A percentile compares a stretch with the other conserved stretches of the same genome.
These are phyloP conservation scores for Archips crataeganus DNA, from an alignment of 2,888 invertebrate species.

Conservation along the genomic window DNA sequence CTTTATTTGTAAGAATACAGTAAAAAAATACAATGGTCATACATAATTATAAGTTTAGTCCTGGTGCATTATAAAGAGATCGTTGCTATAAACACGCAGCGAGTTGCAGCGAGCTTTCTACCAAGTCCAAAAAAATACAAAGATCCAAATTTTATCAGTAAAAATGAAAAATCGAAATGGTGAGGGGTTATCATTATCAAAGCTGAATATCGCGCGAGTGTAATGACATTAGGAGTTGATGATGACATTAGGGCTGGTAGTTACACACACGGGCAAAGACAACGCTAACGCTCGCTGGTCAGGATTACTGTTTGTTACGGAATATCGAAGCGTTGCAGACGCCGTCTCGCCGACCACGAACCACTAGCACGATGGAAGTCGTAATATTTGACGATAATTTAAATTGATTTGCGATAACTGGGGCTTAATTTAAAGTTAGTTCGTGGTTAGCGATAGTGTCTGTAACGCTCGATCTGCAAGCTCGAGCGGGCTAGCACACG, in stretches of 20 bases:
- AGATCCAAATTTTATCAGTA: slow-evolving; percentile 16
- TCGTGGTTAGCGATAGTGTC: background rate
- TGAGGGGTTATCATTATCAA: slow-evolving; percentile 28
- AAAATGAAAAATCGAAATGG: background rate
- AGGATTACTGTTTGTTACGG: background rate
- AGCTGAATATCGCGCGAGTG: slow-evolving; percentile 14
- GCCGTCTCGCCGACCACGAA: background rate
- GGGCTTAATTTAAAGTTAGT: background rate
- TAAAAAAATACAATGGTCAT: no score
- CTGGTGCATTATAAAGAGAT: background rate
- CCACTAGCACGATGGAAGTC: background rate
- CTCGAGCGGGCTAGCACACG: background rate
- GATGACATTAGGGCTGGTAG: slow-evolving; percentile 18
- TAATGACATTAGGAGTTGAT: background rate
- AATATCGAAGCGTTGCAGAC: background rate
- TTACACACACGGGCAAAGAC: slow-evolving; percentile 7
- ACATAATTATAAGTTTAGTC: no score
- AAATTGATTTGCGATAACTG: no score
- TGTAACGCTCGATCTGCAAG: no score
- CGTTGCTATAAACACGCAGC: background rate
- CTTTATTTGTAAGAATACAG: no score
- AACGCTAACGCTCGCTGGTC: background rate
- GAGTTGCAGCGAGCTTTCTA: background rate
- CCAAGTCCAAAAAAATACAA: background rate
- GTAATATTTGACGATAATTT: background rate